A percentile compares a stretch with the other conserved stretches of the same genome.
These are phyloP conservation scores for Carollia perspicillata DNA, from an alignment of 2,113 vertebrate species.

Conservation along the genomic window DNA sequence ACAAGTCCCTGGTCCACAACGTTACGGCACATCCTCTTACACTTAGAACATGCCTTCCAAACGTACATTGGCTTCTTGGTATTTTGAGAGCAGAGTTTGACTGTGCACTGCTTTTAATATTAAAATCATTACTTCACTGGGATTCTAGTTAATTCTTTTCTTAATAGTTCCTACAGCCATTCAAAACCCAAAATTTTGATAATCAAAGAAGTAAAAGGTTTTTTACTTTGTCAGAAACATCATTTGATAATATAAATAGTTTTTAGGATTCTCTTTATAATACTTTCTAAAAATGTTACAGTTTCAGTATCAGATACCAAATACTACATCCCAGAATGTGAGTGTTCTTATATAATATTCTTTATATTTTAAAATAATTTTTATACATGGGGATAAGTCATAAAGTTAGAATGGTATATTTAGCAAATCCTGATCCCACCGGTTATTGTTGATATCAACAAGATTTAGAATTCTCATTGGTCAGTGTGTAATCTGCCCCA, in stretches of 20 bases:
- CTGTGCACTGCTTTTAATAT: slow-evolving; percentile 36
- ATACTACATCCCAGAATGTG: not conserved
- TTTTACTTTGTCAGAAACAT: slow-evolving; percentile 29
- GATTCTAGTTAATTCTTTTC: not conserved
- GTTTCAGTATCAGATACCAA: slow-evolving; percentile 1
- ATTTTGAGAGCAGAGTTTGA: not conserved
- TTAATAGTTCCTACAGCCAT: not conserved
- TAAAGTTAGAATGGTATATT: slow-evolving; percentile 64
- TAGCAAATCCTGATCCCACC: not conserved
- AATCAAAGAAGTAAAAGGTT: not conserved
- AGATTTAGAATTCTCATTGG: slow-evolving; percentile 61
- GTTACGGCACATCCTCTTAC: not conserved
- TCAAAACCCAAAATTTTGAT: slow-evolving; percentile 36
- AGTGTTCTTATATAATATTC: slow-evolving; percentile 25
- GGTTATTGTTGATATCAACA: slow-evolving; percentile 37
- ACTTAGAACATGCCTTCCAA: not conserved
- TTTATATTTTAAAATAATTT: slow-evolving; percentile 24
- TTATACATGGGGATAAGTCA: slow-evolving; percentile 27
- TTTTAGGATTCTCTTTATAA: slow-evolving; percentile 43
- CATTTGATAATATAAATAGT: not conserved
- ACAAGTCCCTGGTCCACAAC: not conserved
- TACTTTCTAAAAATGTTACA: slow-evolving; percentile 13
- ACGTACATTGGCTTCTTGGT: not conserved
- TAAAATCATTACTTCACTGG: not conserved
- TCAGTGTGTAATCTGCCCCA: slow-evolving; percentile 58